Evolutionary conservation across 2,113 vertebrate species (phyloP), one percentile per base, ranked within the genome.

Genomic region (Madoqua kirkii): DNA sequence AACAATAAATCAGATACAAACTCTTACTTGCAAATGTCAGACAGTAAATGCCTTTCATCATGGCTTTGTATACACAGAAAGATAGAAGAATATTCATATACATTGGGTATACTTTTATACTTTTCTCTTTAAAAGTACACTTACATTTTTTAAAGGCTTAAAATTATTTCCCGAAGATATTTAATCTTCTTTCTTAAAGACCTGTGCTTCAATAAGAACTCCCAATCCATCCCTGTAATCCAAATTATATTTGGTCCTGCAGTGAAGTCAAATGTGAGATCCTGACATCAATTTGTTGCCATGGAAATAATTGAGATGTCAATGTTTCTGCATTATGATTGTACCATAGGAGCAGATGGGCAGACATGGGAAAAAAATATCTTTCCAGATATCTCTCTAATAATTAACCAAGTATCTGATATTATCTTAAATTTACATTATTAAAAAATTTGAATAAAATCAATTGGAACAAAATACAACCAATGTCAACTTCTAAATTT

Each of bases 231-330:
- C 33, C 76, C 95, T 95, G 85, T 88, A 97, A 97, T 98, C 95
- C 97, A 97, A 98, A 97, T 98, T 96, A 95, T 98, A 97, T 96
- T 96, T 96, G 96, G 97, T 96, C 97, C 97, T 97, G 97, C 96
- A 88, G 97, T 91, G 95, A 98, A 98, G 96, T 98, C 97, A 98
- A 98, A 98, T 94, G 76, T 96, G 93, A 93, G 95, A 97, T 98
- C 96, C 82, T 97, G 95, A 98, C 97, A 98, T 98, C 97, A 98
- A 98, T 98, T 96, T 97, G 98, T 98, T 98, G 92, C 98, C 95
- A 98, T 98, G 97, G 97, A 96, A 98, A 98, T 98, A 97, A 98
- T 98, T 97, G 98, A 98, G 97, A 98, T 97, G 97, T 98, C 97
- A 98, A 55, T 97, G 97, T 93, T 98, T 97, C 89, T 86, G 54